phyloP scores from a whole-genome alignment of 2,888 invertebrate species.

The Callyntrura sp. region DNA sequence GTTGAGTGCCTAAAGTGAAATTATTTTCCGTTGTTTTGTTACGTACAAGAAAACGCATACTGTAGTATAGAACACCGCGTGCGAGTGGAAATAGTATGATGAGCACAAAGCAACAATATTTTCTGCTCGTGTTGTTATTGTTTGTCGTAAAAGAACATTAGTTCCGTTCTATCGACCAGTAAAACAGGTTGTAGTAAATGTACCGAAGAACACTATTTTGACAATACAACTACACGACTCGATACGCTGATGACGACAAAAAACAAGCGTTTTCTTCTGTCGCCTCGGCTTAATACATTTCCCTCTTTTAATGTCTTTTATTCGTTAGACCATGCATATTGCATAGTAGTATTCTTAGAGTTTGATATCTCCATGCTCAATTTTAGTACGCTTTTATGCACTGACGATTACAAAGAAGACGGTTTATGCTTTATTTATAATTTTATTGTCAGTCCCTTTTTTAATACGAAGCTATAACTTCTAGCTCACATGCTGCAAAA shows the following conservation, averaged over 20 bases:
- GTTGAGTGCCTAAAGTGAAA: constrained; percentile 16
- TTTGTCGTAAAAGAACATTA: constrained; percentile 56
- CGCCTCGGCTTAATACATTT: constrained; percentile 59
- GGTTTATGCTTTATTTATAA: too few relatives aligned
- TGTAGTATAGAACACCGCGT: neutral
- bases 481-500: too few relatives aligned
- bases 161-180: constrained; percentile 70
- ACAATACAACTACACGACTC: neutral
- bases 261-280: constrained; percentile 62
- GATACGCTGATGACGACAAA: constrained; percentile 41
- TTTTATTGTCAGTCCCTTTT: too few relatives aligned
- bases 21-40: neutral
- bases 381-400: too few relatives aligned
- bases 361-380: too few relatives aligned
- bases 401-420: too few relatives aligned
- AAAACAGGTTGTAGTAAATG: constrained; percentile 72
- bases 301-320: constrained; percentile 26
- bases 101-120: neutral
- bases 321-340: neutral
- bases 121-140: neutral
- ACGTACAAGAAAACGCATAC: neutral
- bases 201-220: neutral
- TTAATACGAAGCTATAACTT: too few relatives aligned
- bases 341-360: neutral
- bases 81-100: neutral